Percentiles rank a stretch among this genome's conserved stretches.
Conservation (phyloP, 2,888 invertebrate species). For the Agelastica alni region DNA sequence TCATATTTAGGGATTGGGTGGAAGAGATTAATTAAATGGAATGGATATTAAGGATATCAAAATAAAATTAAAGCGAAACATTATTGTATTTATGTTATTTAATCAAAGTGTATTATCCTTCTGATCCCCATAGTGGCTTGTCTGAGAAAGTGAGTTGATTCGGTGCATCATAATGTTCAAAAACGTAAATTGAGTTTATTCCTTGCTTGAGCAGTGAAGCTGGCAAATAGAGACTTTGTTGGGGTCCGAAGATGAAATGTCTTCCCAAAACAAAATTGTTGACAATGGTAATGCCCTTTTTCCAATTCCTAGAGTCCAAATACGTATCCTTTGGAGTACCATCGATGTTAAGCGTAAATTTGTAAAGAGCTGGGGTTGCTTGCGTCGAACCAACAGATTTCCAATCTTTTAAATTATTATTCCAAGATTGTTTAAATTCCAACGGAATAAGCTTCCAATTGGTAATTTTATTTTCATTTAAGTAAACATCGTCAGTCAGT, state of each 20-base stretch:
- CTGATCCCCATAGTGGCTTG: slow-evolving; percentile 34
- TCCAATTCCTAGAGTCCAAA: slow-evolving; percentile 77
- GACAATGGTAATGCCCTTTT: slow-evolving; percentile 80
- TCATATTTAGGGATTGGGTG: too few relatives aligned
- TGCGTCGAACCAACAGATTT: slow-evolving; percentile 26
- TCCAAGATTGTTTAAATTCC: slow-evolving; percentile 56
- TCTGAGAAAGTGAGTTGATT: slow-evolving; percentile 41
- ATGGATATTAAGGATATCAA: too few relatives aligned
- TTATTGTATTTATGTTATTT: too few relatives aligned
- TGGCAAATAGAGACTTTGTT: slow-evolving; percentile 81
- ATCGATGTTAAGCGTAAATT: slow-evolving; percentile 50
- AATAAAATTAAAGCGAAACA: too few relatives aligned
- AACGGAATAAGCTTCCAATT: slow-evolving; percentile 57
- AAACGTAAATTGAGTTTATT: slow-evolving; percentile 49
- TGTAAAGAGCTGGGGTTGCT: slow-evolving; percentile 60
- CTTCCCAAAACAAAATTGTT: slow-evolving; percentile 86
- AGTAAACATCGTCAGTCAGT: slow-evolving; percentile 53
- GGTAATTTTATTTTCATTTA: slow-evolving; percentile 43
- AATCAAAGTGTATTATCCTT: too few relatives aligned
- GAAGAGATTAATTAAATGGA: too few relatives aligned
- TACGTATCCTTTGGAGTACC: slow-evolving; percentile 71
- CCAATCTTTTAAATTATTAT: slow-evolving; percentile 48
- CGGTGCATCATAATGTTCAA: slow-evolving; percentile 49
- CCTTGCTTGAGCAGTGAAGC: slow-evolving; percentile 68
- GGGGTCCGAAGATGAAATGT: slow-evolving; percentile 78